Conservation (phyloP, 2,113 vertebrate species). For the Cichladusa arquata region DNA sequence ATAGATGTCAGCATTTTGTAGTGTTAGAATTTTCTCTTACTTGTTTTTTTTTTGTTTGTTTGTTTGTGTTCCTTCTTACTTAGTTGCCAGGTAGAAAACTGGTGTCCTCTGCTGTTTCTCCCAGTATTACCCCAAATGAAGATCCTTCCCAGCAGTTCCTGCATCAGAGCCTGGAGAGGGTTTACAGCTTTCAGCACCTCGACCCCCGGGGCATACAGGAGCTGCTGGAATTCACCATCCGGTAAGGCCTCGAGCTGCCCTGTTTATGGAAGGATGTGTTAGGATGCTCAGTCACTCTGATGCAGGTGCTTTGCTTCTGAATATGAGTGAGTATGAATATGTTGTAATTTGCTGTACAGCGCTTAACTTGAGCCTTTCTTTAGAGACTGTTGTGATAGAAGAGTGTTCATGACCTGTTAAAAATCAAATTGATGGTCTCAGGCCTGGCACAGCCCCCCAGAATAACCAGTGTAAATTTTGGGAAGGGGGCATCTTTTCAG, state of each 20-base stretch:
- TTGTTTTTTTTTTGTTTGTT: not conserved
- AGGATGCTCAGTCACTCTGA: not conserved
- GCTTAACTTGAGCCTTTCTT: not conserved
- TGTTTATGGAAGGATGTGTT: fast-evolving
- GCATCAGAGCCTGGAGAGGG: slow-evolving; percentile 88
- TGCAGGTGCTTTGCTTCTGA: not conserved
- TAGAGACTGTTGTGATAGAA: not conserved
- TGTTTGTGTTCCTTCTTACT: not conserved
- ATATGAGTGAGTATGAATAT: not conserved
- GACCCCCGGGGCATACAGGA: slow-evolving; percentile 89
- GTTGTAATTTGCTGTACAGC: not conserved
- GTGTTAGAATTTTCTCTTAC: fast-evolving
- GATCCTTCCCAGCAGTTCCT: slow-evolving; percentile 93
- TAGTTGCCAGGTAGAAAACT: slow-evolving; percentile 91
- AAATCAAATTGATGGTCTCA: not conserved
- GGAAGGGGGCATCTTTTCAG: fast-evolving
- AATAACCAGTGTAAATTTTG: not conserved
- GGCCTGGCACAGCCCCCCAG: not conserved
- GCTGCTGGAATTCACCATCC: slow-evolving; percentile 91
- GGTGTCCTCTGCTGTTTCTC: slow-evolving; percentile 74
- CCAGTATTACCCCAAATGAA: slow-evolving; percentile 74
- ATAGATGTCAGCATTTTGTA: not conserved
- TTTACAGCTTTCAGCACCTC: slow-evolving; percentile 89
- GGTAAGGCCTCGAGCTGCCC: slow-evolving; percentile 63
- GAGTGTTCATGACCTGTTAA: not conserved